A percentile compares a stretch with the other conserved stretches of the same genome.
phyloP scores from a whole-genome alignment of 2,797 vertebrate species.

The Syngnathus acus region DNA sequence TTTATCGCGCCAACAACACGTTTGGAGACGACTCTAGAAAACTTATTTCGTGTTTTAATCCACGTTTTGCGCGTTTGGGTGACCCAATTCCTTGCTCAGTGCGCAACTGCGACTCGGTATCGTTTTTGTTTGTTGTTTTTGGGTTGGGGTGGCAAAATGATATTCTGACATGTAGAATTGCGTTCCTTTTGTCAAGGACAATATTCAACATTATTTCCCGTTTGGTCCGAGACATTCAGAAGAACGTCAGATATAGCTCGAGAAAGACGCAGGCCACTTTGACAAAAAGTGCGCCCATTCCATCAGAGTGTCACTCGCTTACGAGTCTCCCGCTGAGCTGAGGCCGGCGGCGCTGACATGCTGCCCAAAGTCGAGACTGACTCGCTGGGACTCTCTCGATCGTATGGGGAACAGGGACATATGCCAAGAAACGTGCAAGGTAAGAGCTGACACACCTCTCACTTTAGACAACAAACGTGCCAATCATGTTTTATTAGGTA shows the following conservation, averaged over 20 bases:
- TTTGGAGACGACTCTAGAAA: conserved; percentile 36
- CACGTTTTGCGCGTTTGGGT: conserved; percentile 32
- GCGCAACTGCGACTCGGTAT: conserved; percentile 10
- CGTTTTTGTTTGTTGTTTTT: background rate
- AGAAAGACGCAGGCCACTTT: conserved; percentile 25
- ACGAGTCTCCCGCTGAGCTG: conserved; percentile 69
- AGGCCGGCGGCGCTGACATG: conserved; percentile 86
- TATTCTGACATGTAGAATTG: background rate
- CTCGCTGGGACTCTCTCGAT: conserved; percentile 86
- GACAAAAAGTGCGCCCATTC: conserved; percentile 28
- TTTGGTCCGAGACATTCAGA: conserved; percentile 9
- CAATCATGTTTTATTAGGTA: background rate
- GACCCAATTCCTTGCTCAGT: conserved; percentile 26
- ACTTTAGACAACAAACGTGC: background rate
- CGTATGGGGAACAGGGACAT: conserved; percentile 94
- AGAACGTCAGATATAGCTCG: conserved; percentile 2
- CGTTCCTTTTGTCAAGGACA: conserved; percentile 18
- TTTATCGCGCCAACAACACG: conserved; percentile 20
- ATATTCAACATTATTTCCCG: background rate
- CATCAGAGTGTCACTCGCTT: conserved; percentile 79
- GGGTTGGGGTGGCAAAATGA: background rate
- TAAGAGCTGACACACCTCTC: conserved; percentile 58
- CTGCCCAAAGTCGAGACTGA: conserved; percentile 98
- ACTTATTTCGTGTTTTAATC: conserved; percentile 31
- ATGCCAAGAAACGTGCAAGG: conserved; percentile 97